phyloP scores from a whole-genome alignment of 2,113 vertebrate genomes.

The Oncorhynchus nerka region DNA sequence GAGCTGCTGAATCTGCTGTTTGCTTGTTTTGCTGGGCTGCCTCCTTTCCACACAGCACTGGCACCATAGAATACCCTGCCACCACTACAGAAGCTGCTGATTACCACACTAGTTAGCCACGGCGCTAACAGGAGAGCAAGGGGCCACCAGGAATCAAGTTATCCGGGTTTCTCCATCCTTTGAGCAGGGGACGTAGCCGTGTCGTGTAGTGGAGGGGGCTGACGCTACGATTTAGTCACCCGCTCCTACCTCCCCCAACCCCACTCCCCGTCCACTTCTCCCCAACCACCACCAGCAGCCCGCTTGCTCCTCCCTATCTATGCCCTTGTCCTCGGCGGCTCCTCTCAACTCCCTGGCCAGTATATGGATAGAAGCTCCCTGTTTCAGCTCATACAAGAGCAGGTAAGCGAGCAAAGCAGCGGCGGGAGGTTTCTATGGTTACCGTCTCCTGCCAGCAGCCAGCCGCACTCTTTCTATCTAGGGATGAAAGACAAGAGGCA shows the following conservation, averaged over 20 bases:
- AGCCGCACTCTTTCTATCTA: slow-evolving; percentile 33
- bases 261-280: slow-evolving; percentile 19
- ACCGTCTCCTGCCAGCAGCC: slow-evolving; percentile 59
- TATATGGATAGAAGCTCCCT: slow-evolving; percentile 98
- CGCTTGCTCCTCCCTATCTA: slow-evolving; percentile 64
- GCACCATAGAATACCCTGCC: slow-evolving; percentile 7
- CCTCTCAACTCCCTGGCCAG: slow-evolving; percentile 79
- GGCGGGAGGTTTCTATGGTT: slow-evolving; percentile 72
- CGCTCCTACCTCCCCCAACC: slow-evolving; percentile 46
- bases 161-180: slow-evolving; percentile 42
- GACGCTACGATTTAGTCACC: slow-evolving; percentile 49
- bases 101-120: slow-evolving; percentile 3
- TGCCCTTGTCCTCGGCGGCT: slow-evolving; percentile 76
- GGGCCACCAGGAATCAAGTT: slow-evolving; percentile 17
- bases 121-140: slow-evolving; percentile 12
- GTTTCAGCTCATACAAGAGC: slow-evolving; percentile 98
- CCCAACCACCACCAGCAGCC: slow-evolving; percentile 23
- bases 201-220: slow-evolving; percentile 29
- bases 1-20: slow-evolving; percentile 59
- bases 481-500: slow-evolving; percentile 49
- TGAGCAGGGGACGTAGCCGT: slow-evolving; percentile 35
- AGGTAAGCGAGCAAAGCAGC: slow-evolving; percentile 78
- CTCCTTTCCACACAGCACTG: slow-evolving; percentile 30
- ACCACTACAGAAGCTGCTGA: neutral
- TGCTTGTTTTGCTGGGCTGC: slow-evolving; percentile 53